Evolutionary conservation across 1,140 invertebrate genomes (phyloP).

Genomic region (Calephelis nemesis): DNA sequence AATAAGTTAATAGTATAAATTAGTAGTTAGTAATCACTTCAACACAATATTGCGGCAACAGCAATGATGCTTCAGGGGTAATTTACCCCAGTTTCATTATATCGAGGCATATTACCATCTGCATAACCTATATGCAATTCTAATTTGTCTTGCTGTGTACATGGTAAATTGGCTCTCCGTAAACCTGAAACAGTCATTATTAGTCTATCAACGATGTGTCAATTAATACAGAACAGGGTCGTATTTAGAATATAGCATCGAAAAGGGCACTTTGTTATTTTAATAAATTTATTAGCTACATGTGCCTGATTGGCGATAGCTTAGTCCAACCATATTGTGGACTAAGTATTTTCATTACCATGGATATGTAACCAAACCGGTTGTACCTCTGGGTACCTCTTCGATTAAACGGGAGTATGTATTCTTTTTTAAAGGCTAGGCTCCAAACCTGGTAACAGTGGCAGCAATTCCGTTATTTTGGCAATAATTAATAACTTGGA

Average conservation of each 20-base stretch:
- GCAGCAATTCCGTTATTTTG: too few relatives aligned
- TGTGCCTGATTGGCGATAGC: too few relatives aligned
- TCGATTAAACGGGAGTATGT: too few relatives aligned
- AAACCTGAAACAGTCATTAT: conserved; percentile 2
- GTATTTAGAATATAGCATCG: background rate
- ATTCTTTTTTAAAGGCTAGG: too few relatives aligned
- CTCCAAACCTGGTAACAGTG: too few relatives aligned
- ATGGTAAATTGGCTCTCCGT: conserved; percentile 10
- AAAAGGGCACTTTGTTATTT: background rate
- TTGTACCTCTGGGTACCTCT: too few relatives aligned
- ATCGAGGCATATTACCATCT: background rate
- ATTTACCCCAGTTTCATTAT: background rate
- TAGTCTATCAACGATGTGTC: conserved; percentile 18
- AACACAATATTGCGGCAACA: background rate
- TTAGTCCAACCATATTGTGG: too few relatives aligned
- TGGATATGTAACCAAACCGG: too few relatives aligned
- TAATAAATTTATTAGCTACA: background rate
- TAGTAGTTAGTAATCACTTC: too few relatives aligned
- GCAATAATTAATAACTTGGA: too few relatives aligned
- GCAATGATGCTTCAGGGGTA: background rate
- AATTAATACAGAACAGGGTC: background rate
- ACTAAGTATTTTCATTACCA: too few relatives aligned
- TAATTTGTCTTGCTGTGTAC: conserved; percentile 2
- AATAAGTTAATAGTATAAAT: too few relatives aligned
- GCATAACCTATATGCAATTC: conserved; percentile 7